Evolutionary conservation across 2,888 invertebrate species (phyloP).

Genomic region (Cordylochernes scorpioides): DNA sequence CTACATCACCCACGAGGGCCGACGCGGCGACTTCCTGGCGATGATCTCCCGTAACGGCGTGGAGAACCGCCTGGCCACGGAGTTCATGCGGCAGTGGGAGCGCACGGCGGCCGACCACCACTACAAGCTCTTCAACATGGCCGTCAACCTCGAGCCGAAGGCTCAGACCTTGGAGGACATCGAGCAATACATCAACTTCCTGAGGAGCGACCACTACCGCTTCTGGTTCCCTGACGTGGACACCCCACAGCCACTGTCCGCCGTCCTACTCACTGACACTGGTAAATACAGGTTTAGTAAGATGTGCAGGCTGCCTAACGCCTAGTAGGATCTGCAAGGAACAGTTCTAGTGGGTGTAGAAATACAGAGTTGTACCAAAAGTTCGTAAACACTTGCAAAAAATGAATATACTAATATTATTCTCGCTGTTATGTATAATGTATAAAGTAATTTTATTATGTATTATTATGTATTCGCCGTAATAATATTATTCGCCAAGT

Average conservation of each 20-base stretch:
- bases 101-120: constrained; percentile 4
- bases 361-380: too few species aligned
- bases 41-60: constrained; percentile 18
- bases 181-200: constrained; percentile 18
- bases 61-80: constrained; percentile 17
- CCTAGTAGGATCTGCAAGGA: too few species aligned
- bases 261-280: constrained; percentile 23
- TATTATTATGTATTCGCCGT: too few species aligned
- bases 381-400: too few species aligned
- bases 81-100: constrained; percentile 11
- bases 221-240: constrained; percentile 21
- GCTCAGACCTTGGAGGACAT: constrained; percentile 17
- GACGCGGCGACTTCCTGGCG: constrained; percentile 19
- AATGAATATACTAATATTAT: too few species aligned
- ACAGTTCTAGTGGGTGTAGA: too few species aligned
- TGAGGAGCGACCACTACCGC: constrained; percentile 20
- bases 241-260: constrained; percentile 16
- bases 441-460: too few species aligned
- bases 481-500: too few species aligned
- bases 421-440: too few species aligned
- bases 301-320: too few species aligned
- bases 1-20: constrained; percentile 8
- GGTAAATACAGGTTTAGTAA: constrained; percentile 14
- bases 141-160: constrained; percentile 15
- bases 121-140: constrained; percentile 9